phyloP scores from a whole-genome alignment of 2,797 vertebrate species.

The Peromyscus nudipes region DNA sequence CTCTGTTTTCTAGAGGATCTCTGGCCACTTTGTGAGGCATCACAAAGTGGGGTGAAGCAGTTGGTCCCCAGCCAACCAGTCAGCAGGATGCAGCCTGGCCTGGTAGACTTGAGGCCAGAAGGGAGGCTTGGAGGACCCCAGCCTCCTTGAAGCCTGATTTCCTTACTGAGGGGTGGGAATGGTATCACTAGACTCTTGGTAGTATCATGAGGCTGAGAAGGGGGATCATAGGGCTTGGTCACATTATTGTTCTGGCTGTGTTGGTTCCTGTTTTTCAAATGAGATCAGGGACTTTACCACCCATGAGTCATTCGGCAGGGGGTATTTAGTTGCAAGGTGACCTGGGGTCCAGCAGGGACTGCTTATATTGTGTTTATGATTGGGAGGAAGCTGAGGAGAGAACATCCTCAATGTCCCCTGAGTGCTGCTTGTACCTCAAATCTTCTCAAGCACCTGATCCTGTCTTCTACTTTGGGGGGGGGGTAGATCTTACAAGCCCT shows the following conservation, averaged over 20 bases:
- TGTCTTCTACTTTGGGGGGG: background rate
- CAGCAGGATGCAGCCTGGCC: background rate
- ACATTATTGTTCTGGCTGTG: rapidly evolving
- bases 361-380: rapidly evolving
- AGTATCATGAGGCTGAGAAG: rapidly evolving
- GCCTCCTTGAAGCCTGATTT: background rate
- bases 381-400: background rate
- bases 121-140: background rate
- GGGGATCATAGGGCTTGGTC: background rate
- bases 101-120: background rate
- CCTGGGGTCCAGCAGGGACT: background rate
- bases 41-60: rapidly evolving
- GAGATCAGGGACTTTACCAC: background rate
- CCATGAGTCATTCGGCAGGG: rapidly evolving
- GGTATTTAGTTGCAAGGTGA: background rate
- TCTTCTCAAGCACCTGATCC: rapidly evolving
- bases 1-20: background rate
- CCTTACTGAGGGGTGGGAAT: background rate
- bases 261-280: background rate
- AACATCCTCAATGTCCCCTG: rapidly evolving
- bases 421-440: background rate
- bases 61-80: rapidly evolving
- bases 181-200: background rate
- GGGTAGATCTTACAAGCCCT: background rate
- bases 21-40: rapidly evolving